These are phyloP conservation scores for Palythoa grandiflora DNA, from an alignment of 92 coral and sea anemone species.

Conservation along the genomic window DNA sequence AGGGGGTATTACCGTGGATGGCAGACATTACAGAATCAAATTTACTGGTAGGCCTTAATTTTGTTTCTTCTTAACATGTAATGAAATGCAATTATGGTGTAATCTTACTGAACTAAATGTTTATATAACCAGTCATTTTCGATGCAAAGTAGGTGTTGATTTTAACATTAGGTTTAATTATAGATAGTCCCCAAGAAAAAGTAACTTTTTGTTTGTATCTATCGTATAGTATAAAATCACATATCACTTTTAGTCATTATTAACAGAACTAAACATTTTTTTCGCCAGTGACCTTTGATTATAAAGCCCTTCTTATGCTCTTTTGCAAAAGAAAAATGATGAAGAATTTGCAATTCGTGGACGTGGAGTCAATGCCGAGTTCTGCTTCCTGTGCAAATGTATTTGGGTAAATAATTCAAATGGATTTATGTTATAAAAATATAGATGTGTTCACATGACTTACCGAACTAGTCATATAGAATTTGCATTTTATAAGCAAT, in stretches of 20 bases:
- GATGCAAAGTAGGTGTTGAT: neutral
- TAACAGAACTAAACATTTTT: neutral
- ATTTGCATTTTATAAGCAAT: too few relatives aligned
- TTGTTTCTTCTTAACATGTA: too few relatives aligned
- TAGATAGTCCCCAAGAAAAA: neutral
- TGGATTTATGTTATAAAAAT: too few relatives aligned
- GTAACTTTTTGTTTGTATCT: neutral
- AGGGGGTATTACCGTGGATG: neutral
- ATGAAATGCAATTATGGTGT: too few relatives aligned
- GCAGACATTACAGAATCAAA: neutral
- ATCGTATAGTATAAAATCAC: too few relatives aligned
- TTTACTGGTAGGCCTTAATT: neutral
- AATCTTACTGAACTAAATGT: too few relatives aligned
- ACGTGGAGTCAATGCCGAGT: conserved; percentile 49
- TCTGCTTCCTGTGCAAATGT: conserved; percentile 61
- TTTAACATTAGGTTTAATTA: neutral
- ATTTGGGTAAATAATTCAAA: conserved; percentile 42
- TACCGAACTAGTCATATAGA: too few relatives aligned
- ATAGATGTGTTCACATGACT: too few relatives aligned
- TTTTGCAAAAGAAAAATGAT: conserved; percentile 24
- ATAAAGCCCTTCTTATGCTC: conserved; percentile 58
- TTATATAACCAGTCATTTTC: too few relatives aligned
- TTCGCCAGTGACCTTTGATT: conserved; percentile 55
- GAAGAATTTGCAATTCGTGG: conserved; percentile 52
- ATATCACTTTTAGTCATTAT: neutral